Evolutionary conservation across 2,113 vertebrate species (phyloP).

Genomic region (Lanius ludovicianus): DNA sequence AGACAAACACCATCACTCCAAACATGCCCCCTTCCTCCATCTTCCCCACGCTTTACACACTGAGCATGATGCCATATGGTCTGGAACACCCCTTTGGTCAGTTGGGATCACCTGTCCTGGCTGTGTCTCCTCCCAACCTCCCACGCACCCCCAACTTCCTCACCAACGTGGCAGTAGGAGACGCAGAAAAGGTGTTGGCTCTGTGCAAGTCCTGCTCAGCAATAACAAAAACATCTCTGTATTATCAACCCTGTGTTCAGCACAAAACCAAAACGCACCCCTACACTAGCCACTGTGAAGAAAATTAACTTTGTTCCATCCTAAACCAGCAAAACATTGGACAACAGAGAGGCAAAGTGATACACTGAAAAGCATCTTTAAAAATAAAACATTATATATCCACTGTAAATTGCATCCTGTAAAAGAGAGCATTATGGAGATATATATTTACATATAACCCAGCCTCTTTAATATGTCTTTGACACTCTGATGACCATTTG

Average conservation of each 20-base stretch:
- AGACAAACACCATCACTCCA: neutral
- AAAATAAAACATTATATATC: neutral
- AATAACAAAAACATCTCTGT: accelerated
- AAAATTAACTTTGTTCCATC: neutral
- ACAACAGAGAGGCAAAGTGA: neutral
- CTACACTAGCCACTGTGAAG: neutral
- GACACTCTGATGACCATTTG: neutral
- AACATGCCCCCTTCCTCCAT: accelerated
- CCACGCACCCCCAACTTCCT: accelerated
- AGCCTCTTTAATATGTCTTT: neutral
- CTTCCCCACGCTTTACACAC: neutral
- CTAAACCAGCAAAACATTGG: neutral
- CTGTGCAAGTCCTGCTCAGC: too few species aligned
- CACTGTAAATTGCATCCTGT: neutral
- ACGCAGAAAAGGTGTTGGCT: neutral
- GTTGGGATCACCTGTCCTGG: neutral
- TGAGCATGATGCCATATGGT: accelerated
- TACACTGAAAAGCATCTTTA: neutral
- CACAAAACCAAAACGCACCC: neutral
- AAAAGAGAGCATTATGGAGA: neutral
- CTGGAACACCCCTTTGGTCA: neutral
- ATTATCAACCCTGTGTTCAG: neutral
- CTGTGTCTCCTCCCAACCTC: neutral
- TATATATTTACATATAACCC: neutral
- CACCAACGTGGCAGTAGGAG: accelerated